Evolutionary conservation across 2,113 vertebrate genomes (phyloP).

Genomic region (Nestor notabilis): DNA sequence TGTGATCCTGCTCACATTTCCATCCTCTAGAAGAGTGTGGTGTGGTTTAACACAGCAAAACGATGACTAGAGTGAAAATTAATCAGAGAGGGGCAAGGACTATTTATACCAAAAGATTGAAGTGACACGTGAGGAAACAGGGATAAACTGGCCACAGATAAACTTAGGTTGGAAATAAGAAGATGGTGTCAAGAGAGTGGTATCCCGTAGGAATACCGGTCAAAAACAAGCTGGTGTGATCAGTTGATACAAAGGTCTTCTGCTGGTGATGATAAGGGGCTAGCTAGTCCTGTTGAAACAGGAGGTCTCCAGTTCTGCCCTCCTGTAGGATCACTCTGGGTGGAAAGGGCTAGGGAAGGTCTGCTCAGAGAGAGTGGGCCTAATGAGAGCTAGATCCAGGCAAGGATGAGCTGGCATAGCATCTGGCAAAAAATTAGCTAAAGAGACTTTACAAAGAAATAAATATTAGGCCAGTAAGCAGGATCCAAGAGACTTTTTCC

Average conservation of each 20-base stretch:
- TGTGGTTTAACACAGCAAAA: not conserved
- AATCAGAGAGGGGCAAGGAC: not conserved
- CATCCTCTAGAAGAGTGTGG: not conserved
- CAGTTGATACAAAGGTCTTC: not conserved
- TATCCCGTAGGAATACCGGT: not conserved
- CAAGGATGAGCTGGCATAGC: not conserved
- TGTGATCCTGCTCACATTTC: not conserved
- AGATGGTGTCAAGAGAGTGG: not conserved
- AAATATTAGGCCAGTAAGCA: not conserved
- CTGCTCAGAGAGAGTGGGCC: not conserved
- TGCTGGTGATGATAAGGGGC: not conserved
- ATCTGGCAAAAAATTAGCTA: not conserved
- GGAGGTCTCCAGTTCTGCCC: not conserved
- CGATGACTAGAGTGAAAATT: not conserved
- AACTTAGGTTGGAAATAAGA: not conserved
- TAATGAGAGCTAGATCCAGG: not conserved
- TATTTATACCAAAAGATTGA: not conserved
- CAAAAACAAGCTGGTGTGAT: not conserved
- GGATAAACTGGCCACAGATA: not conserved
- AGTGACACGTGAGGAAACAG: not conserved
- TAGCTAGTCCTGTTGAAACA: not conserved
- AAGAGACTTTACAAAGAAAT: not conserved
- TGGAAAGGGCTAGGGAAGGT: not conserved
- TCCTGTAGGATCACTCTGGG: not conserved
- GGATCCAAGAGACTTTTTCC: not conserved